These are phyloP conservation scores for Coelogynopora nodosa DNA, from an alignment of 2,888 invertebrate genomes.

Conservation along the genomic window DNA sequence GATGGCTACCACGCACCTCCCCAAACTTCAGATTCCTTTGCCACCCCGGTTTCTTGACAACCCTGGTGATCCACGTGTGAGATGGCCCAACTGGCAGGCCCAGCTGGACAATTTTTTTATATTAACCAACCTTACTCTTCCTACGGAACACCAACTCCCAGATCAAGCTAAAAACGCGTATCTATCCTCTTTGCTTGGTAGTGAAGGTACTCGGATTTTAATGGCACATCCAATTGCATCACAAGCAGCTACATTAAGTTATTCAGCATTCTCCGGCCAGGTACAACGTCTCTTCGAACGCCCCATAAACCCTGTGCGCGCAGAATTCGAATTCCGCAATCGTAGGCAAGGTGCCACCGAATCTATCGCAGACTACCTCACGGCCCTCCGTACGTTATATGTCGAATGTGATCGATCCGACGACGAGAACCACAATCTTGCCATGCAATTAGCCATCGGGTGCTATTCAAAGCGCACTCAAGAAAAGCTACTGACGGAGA, in stretches of 20 bases:
- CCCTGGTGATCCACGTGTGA: background rate
- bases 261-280: background rate
- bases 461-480: constrained; percentile 13
- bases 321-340: background rate
- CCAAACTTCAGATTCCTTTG: constrained; percentile 14
- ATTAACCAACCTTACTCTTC: background rate
- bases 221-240: background rate
- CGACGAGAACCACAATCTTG: background rate
- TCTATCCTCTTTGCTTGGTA: constrained; percentile 21
- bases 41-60: background rate
- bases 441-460: background rate
- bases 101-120: background rate
- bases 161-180: background rate
- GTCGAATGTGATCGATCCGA: background rate
- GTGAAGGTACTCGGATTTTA: constrained; percentile 22
- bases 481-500: constrained; percentile 24
- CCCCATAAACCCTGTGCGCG: background rate
- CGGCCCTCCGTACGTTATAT: constrained; percentile 3
- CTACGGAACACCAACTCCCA: background rate
- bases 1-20: background rate
- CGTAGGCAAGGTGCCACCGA: background rate
- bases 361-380: background rate
- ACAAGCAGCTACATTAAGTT: background rate
- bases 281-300: background rate
- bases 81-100: constrained; percentile 28